Conservation (phyloP, 2,113 vertebrate genomes). For the Ceyx melanurus region DNA sequence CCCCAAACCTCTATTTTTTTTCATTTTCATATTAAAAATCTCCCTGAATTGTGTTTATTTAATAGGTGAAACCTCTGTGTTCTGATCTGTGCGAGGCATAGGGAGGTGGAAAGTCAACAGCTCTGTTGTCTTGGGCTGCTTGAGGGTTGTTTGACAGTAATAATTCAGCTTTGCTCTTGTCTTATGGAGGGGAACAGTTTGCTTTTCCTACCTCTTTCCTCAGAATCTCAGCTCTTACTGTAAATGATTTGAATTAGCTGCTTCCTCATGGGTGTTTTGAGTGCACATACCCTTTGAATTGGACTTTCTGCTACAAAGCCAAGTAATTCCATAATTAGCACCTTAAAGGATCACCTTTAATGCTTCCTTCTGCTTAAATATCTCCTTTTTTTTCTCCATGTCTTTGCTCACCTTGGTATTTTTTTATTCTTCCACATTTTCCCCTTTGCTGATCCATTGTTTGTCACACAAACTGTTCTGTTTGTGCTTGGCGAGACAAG, state of each 20-base stretch:
- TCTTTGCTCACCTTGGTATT: neutral
- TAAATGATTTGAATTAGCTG: constrained; percentile 21
- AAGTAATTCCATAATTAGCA: constrained; percentile 21
- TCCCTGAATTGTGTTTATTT: neutral
- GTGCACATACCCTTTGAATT: neutral
- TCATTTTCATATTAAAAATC: neutral
- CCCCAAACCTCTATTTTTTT: neutral
- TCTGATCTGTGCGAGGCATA: neutral
- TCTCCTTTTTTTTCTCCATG: neutral
- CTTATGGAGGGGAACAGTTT: constrained; percentile 17
- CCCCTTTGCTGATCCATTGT: neutral
- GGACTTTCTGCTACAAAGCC: neutral
- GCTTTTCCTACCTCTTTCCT: neutral
- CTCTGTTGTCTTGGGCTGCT: neutral
- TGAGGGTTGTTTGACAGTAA: neutral
- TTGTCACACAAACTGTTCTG: neutral
- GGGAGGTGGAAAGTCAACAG: neutral
- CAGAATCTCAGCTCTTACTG: constrained; percentile 6
- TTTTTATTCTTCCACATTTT: neutral
- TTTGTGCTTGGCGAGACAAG: neutral
- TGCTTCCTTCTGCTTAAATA: neutral
- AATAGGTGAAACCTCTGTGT: neutral
- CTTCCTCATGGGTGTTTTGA: constrained; percentile 23
- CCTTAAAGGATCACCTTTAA: neutral
- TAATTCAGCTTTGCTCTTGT: constrained; percentile 32